A percentile compares a stretch with the other conserved stretches of the same genome.
phyloP scores from a whole-genome alignment of 2,888 invertebrate species.

The Cylindroiulus punctatus region DNA sequence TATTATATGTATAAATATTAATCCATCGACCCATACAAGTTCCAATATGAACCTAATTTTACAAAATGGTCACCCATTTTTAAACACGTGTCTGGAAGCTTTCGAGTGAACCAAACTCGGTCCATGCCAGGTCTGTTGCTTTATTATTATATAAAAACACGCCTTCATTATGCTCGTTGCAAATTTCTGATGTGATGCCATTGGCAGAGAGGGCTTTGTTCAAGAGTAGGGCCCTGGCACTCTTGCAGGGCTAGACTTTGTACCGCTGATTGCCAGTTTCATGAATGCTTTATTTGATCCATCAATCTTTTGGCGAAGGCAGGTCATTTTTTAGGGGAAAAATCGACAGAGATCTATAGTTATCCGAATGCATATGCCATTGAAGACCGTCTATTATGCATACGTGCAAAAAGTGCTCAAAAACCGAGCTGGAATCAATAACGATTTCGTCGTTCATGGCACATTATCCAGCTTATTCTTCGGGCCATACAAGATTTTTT shows the following conservation, averaged over 20 bases:
- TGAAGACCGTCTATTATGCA: slow-evolving; percentile 5
- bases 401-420: neutral
- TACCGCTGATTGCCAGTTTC: slow-evolving; percentile 20
- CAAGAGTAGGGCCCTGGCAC: neutral
- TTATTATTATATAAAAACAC: neutral
- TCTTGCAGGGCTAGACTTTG: neutral
- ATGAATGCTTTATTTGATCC: slow-evolving; percentile 42
- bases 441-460: slow-evolving; percentile 13
- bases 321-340: neutral
- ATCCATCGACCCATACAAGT: too few relatives aligned
- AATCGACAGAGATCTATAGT: slow-evolving; percentile 37
- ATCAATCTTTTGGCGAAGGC: neutral
- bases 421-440: slow-evolving; percentile 12
- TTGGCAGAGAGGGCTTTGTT: neutral
- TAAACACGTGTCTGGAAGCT: too few relatives aligned
- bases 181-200: neutral
- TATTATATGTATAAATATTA: too few relatives aligned
- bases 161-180: neutral
- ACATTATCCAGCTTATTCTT: slow-evolving; percentile 26
- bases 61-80: too few relatives aligned
- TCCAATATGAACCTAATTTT: too few relatives aligned
- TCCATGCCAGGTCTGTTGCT: too few relatives aligned
- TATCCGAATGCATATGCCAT: neutral
- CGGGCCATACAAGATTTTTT: neutral
- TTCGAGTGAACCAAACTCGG: too few relatives aligned